These are phyloP conservation scores for Sitodiplosis mosellana DNA, from an alignment of 1,140 invertebrate species.

Conservation along the genomic window DNA sequence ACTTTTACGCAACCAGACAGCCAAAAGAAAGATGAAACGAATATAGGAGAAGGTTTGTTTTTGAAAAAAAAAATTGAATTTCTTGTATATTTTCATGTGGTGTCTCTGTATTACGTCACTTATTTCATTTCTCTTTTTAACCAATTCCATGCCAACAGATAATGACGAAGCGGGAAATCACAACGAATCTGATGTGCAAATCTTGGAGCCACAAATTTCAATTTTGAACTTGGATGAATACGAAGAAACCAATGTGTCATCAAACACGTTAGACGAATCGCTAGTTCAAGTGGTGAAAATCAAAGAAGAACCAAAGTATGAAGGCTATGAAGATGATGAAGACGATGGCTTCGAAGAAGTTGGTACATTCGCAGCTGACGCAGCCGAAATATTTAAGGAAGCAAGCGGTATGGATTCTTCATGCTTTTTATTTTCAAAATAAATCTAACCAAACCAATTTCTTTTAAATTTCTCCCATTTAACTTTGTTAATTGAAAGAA, in stretches of 20 bases:
- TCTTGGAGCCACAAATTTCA: slow-evolving; percentile 23
- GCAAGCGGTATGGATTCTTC: slow-evolving; percentile 16
- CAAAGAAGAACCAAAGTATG: slow-evolving; percentile 18
- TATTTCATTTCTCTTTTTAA: too few relatives aligned
- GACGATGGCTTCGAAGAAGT: slow-evolving; percentile 36
- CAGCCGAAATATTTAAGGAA: slow-evolving; percentile 16
- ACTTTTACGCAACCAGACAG: too few relatives aligned
- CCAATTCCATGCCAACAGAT: too few relatives aligned
- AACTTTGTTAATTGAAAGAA: too few relatives aligned
- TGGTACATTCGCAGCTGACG: slow-evolving; percentile 15
- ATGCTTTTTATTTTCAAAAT: slow-evolving; percentile 1
- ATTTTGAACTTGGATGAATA: slow-evolving; percentile 29
- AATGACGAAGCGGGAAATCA: too few relatives aligned
- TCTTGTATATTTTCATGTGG: too few relatives aligned
- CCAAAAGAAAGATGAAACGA: too few relatives aligned
- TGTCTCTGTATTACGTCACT: too few relatives aligned
- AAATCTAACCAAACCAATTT: not conserved
- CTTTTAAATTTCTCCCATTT: slow-evolving; percentile 4
- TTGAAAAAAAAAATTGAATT: too few relatives aligned
- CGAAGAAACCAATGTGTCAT: slow-evolving; percentile 16
- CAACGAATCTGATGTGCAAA: slow-evolving; percentile 21
- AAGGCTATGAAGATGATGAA: slow-evolving; percentile 24
- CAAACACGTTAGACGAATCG: slow-evolving; percentile 12
- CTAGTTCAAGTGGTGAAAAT: slow-evolving; percentile 15
- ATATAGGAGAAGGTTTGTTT: too few relatives aligned